Conservation (phyloP, 2,888 invertebrate species). For the Limnephilus rhombicus region DNA sequence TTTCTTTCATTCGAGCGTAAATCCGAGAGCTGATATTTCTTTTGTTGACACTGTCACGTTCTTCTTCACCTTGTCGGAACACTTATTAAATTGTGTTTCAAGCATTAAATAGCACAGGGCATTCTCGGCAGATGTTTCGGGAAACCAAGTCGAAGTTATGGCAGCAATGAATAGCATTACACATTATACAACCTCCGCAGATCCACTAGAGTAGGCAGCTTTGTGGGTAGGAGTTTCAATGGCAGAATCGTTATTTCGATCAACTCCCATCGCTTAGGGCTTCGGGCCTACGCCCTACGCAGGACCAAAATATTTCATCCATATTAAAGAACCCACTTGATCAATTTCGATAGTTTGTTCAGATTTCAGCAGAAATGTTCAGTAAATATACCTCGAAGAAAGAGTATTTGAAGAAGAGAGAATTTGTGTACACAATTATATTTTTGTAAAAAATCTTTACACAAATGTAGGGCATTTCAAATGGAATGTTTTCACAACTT, state of each 20-base stretch:
- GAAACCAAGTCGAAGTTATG: slow-evolving; percentile 46
- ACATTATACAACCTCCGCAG: slow-evolving; percentile 52
- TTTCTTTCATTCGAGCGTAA: neutral
- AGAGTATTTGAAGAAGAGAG: neutral
- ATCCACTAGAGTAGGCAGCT: slow-evolving; percentile 14
- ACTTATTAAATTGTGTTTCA: slow-evolving; percentile 63
- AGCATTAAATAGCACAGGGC: slow-evolving; percentile 45
- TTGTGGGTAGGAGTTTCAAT: slow-evolving; percentile 28
- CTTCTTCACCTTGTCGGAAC: slow-evolving; percentile 32
- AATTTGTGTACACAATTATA: neutral
- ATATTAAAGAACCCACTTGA: too few species aligned
- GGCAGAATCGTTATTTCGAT: slow-evolving; percentile 36
- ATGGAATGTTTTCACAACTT: neutral
- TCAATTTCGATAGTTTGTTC: neutral
- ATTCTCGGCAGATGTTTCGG: slow-evolving; percentile 58
- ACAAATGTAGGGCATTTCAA: neutral
- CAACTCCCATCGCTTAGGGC: slow-evolving; percentile 14
- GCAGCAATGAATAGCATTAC: slow-evolving; percentile 61
- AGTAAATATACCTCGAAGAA: neutral
- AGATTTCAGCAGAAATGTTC: neutral
- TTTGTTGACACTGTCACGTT: slow-evolving; percentile 24
- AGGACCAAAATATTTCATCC: neutral
- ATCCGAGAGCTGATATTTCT: neutral
- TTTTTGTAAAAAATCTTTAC: neutral
- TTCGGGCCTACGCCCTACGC: slow-evolving; percentile 9